phyloP scores from a whole-genome alignment of 2,797 vertebrate genomes.

The Sardinella longiceps region DNA sequence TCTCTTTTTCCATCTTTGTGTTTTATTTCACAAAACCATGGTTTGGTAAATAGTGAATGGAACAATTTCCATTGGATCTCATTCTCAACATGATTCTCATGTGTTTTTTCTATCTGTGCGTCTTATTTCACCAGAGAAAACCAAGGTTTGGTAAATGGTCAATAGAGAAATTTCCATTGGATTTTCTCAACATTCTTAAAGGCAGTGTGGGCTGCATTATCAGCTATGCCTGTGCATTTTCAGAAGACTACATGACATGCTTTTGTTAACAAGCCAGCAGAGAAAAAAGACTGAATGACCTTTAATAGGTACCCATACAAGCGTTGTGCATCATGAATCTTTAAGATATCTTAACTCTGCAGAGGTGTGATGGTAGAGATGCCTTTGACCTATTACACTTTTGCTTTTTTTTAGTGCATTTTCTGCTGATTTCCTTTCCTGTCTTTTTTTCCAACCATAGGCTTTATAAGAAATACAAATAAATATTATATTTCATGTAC shows the following conservation, averaged over 20 bases:
- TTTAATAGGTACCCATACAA: slow-evolving; percentile 59
- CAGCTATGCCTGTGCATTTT: background rate
- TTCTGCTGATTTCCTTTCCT: slow-evolving; percentile 27
- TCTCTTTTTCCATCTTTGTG: background rate
- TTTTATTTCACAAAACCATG: slow-evolving; percentile 31
- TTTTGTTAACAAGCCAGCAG: background rate
- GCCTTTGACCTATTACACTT: background rate
- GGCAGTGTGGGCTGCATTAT: slow-evolving; percentile 31
- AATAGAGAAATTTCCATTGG: slow-evolving; percentile 45
- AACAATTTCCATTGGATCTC: slow-evolving; percentile 35
- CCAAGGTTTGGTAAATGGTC: slow-evolving; percentile 68
- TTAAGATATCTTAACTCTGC: background rate
- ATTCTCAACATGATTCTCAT: too few species aligned
- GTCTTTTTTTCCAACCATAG: slow-evolving; percentile 56
- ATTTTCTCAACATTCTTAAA: slow-evolving; percentile 12
- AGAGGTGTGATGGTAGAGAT: background rate
- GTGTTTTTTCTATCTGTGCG: background rate
- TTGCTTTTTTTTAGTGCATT: background rate
- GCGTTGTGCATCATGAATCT: background rate
- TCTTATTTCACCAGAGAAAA: slow-evolving; percentile 72
- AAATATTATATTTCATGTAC: slow-evolving; percentile 7
- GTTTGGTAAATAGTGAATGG: slow-evolving; percentile 70
- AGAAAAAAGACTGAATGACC: slow-evolving; percentile 45
- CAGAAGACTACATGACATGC: background rate
- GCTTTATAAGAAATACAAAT: slow-evolving; percentile 52